Percentiles rank a stretch among this genome's conserved stretches.
Conservation (phyloP, 2,888 invertebrate species). For the Cephus sareptanus region DNA sequence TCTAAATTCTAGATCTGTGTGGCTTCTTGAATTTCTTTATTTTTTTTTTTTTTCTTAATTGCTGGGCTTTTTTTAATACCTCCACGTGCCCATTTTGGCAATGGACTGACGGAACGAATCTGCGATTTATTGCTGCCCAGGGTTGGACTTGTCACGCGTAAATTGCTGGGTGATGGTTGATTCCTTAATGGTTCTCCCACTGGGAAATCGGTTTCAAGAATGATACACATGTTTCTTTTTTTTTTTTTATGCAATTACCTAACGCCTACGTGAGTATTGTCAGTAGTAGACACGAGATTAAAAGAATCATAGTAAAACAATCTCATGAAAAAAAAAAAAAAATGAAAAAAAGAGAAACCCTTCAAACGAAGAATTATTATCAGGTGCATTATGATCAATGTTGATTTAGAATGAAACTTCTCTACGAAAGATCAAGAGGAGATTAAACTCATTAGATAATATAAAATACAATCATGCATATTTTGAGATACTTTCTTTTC, state of each 20-base stretch:
- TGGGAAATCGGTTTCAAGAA: constrained; percentile 34
- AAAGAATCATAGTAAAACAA: background rate
- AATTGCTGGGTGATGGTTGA: constrained; percentile 67
- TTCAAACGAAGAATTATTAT: background rate
- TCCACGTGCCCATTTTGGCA: constrained; percentile 71
- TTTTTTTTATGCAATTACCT: background rate
- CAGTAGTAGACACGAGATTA: background rate
- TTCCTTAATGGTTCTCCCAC: constrained; percentile 70
- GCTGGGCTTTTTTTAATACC: constrained; percentile 60
- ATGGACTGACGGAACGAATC: constrained; percentile 68
- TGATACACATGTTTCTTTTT: background rate
- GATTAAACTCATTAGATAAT: background rate
- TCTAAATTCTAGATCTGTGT: background rate
- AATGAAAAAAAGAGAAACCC: constrained; percentile 26
- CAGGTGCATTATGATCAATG: background rate
- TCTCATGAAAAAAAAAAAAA: constrained; percentile 10
- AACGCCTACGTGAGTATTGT: background rate
- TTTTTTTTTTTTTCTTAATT: background rate
- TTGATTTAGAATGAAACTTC: background rate
- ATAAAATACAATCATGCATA: constrained; percentile 36
- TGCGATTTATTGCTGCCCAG: constrained; percentile 55
- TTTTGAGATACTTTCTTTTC: constrained; percentile 22
- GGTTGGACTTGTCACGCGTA: constrained; percentile 64
- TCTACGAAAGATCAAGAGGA: constrained; percentile 9
- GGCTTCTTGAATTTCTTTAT: background rate